phyloP scores from a whole-genome alignment of 2,113 vertebrate species.

The Talpa occidentalis region DNA sequence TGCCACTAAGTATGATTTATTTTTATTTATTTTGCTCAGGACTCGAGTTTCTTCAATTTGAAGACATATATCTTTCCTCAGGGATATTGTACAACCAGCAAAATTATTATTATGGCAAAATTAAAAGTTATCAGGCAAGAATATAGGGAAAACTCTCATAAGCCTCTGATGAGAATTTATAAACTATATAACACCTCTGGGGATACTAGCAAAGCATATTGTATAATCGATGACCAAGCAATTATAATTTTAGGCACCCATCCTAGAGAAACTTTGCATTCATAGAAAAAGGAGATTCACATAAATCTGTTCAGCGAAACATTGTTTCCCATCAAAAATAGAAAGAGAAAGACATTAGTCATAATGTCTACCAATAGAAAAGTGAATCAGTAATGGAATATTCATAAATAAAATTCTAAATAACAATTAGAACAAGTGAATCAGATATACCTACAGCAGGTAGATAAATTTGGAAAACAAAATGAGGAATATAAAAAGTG shows the following conservation, averaged over 20 bases:
- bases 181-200: background rate
- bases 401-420: slow-evolving; percentile 28
- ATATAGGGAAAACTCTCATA: slow-evolving; percentile 29
- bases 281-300: background rate
- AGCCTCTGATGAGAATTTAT: background rate
- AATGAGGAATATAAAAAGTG: background rate
- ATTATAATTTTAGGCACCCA: background rate
- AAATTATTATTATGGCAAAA: slow-evolving; percentile 55
- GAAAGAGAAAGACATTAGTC: background rate
- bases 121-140: slow-evolving; percentile 16
- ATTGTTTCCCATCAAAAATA: background rate
- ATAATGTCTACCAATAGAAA: background rate
- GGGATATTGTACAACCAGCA: slow-evolving; percentile 8
- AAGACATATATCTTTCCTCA: slow-evolving; percentile 64
- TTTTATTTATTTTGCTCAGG: slow-evolving; percentile 66
- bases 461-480: slow-evolving; percentile 31
- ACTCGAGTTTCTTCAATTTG: slow-evolving; percentile 66
- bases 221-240: background rate
- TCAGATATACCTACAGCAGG: background rate
- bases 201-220: background rate
- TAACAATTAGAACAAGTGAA: background rate
- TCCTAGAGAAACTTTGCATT: slow-evolving; percentile 19
- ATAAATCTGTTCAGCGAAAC: slow-evolving; percentile 2
- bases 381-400: background rate
- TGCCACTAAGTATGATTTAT: slow-evolving; percentile 37